Percentiles rank a stretch among this genome's conserved stretches.
phyloP scores from a whole-genome alignment of 35 echinoderm and acorn worm species.

The Hemicentrotus pulcherrimus region DNA sequence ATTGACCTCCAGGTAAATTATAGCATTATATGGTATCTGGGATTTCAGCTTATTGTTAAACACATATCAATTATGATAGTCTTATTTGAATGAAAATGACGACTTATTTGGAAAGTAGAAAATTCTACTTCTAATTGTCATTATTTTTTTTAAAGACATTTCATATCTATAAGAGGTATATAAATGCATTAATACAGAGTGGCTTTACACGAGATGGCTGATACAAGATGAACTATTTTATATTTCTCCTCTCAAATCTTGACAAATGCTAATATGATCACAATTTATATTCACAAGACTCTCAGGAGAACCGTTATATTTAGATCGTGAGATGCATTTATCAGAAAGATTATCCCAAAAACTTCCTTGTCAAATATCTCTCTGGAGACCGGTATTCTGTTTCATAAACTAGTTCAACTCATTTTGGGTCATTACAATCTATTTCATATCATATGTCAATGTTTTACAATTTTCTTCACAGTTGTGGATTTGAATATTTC shows the following conservation, averaged over 20 bases:
- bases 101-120: too few species aligned
- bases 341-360: neutral
- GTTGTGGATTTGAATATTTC: neutral
- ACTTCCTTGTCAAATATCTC: neutral
- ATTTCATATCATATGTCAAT: neutral
- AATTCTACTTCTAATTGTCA: too few species aligned
- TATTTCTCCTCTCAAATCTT: neutral
- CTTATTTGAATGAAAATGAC: too few species aligned
- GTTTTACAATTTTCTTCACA: neutral
- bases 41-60: too few species aligned
- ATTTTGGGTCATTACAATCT: neutral
- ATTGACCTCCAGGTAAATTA: too few species aligned
- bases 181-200: neutral
- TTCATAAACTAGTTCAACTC: neutral
- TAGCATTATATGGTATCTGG: too few species aligned
- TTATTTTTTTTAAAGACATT: too few species aligned
- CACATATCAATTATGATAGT: too few species aligned
- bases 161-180: too few species aligned
- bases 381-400: neutral
- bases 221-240: neutral
- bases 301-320: neutral
- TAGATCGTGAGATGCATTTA: neutral
- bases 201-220: neutral
- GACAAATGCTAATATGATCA: neutral
- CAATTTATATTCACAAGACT: neutral